phyloP scores from a whole-genome alignment of 2,888 invertebrate species.

The Caenorhabditis wallacei region DNA sequence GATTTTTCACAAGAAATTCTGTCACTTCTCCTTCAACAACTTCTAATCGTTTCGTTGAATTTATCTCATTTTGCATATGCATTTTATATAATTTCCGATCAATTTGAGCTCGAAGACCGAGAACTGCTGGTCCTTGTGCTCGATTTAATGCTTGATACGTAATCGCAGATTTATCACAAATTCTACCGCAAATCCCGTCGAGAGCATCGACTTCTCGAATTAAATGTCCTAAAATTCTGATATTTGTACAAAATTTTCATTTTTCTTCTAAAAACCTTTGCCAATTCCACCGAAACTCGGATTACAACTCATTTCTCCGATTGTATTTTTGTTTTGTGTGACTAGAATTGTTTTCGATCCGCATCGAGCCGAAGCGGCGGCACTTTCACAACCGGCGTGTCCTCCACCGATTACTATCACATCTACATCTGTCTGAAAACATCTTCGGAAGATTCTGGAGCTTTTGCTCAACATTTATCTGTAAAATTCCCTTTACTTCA shows the following conservation, averaged over 20 bases:
- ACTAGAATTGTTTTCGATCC: constrained; percentile 89
- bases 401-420: constrained; percentile 86
- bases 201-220: constrained; percentile 90
- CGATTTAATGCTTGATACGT: constrained; percentile 87
- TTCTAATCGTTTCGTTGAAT: constrained; percentile 85
- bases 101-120: constrained; percentile 93
- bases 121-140: constrained; percentile 92
- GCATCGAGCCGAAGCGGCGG: constrained; percentile 91
- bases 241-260: background rate
- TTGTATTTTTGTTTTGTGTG: constrained; percentile 91
- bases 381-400: constrained; percentile 94
- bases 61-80: constrained; percentile 87
- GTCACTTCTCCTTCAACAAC: constrained; percentile 89
- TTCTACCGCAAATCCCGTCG: constrained; percentile 90
- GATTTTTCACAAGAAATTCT: constrained; percentile 87
- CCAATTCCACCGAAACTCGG: constrained; percentile 95
- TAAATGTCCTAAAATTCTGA: constrained; percentile 67
- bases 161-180: constrained; percentile 87
- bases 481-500: background rate
- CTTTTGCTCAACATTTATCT: constrained; percentile 44
- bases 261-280: constrained; percentile 87
- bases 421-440: constrained; percentile 59
- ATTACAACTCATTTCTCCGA: constrained; percentile 93
- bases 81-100: constrained; percentile 90
- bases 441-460: constrained; percentile 33